These are phyloP conservation scores for Pteria penguin DNA, from an alignment of 2,888 invertebrate genomes.

Conservation along the genomic window DNA sequence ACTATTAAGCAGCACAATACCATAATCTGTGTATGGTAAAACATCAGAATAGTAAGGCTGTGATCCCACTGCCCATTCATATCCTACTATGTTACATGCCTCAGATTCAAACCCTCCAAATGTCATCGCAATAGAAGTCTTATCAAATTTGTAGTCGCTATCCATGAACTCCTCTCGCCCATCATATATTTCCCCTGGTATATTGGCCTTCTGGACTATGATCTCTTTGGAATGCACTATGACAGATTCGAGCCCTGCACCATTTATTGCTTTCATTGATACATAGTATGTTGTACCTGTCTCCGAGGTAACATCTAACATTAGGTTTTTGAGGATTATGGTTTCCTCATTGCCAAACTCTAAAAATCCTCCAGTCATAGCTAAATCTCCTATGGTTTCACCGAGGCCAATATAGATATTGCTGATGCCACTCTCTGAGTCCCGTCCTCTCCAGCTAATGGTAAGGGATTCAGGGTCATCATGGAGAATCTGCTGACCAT, in stretches of 20 bases:
- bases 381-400: conserved; percentile 8
- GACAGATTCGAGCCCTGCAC: conserved; percentile 53
- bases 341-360: conserved; percentile 41
- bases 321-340: conserved; percentile 41
- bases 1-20: conserved; percentile 61
- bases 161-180: conserved; percentile 55
- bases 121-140: conserved; percentile 59
- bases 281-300: conserved; percentile 44
- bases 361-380: conserved; percentile 23
- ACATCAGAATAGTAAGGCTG: conserved; percentile 60
- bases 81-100: conserved; percentile 61
- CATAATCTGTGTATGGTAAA: conserved; percentile 60
- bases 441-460: conserved; percentile 55
- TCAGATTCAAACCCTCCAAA: conserved; percentile 68
- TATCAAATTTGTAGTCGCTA: conserved; percentile 55
- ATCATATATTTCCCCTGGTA: conserved; percentile 63
- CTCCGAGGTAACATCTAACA: conserved; percentile 38
- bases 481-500: conserved; percentile 51
- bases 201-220: conserved; percentile 53
- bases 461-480: conserved; percentile 54
- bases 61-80: conserved; percentile 67
- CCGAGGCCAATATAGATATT: conserved; percentile 53
- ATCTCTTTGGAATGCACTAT: conserved; percentile 48
- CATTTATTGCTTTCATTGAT: conserved; percentile 51
- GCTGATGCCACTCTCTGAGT: conserved; percentile 60